Evolutionary conservation across 1,140 invertebrate species (phyloP), one percentile per base, ranked within the genome.

Genomic region (Dermatophagoides farinae): DNA sequence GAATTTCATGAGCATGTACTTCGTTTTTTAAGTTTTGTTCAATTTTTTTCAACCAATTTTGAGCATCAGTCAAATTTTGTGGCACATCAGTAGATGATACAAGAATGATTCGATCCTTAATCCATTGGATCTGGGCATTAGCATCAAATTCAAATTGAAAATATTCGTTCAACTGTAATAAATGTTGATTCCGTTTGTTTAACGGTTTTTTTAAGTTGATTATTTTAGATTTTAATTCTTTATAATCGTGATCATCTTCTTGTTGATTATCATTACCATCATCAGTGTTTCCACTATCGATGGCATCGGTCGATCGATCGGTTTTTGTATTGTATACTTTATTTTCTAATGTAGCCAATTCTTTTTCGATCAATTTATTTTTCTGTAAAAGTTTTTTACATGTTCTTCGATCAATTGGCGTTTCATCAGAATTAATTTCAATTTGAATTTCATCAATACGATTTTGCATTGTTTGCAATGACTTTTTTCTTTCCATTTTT

Each of bases 61-160:
- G 88, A 0, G 89, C 88, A 71, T 93, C 88, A 67, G 91, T 83
- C 39, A 97, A 73, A 62, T 65, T 65, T 49, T 67, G 65, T 11
- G 73, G 75, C 61, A 71, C 70, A 44, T 75, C 79, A 2, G 82
- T 80, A 1, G 87, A 86, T 0, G 80, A 78, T 1, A 86, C 88
- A 6, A 84, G 77, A 5, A 84, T 83, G 57, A 84, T 69, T 64
- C 90, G 85, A 71, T 97, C 93, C 40, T 82, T 82, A 57, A 97
- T 90, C 92, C 92, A 98, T 69, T 92, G 88, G 66, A 93, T 75
- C 72, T 97, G 91, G 0, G 83, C 82, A 61, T 93, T 86, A 40
- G 93, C 76, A 71, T 96, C 88, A 70, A 95, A 95, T 25, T 83
- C 82, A 73, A 96, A 93, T 71, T 96, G 91, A 70, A 96, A 89